Conservation (phyloP, 2,888 invertebrate genomes). For the Augochlorella aurata region DNA sequence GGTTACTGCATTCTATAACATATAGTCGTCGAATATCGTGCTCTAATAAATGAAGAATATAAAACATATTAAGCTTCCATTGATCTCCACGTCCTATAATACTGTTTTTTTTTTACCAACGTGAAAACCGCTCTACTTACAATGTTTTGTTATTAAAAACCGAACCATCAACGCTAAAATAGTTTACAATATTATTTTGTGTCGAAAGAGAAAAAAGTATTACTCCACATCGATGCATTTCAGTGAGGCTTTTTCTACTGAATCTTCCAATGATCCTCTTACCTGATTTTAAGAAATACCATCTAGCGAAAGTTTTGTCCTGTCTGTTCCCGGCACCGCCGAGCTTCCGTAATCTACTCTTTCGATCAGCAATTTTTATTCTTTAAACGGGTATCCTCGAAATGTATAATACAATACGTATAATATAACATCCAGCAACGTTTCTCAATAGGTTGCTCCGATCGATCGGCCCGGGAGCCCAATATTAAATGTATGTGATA, state of each 20-base stretch:
- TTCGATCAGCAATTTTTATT: slow-evolving; percentile 41
- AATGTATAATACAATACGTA: not conserved
- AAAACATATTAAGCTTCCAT: not conserved
- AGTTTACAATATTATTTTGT: not conserved
- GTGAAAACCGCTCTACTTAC: not conserved
- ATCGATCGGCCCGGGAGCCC: not conserved
- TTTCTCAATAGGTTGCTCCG: slow-evolving; percentile 1
- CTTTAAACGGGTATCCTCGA: slow-evolving; percentile 28
- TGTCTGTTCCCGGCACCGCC: slow-evolving; percentile 3
- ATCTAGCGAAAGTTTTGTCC: slow-evolving; percentile 74
- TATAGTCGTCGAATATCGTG: slow-evolving; percentile 42
- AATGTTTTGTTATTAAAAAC: not conserved
- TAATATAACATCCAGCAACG: not conserved
- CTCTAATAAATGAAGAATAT: slow-evolving; percentile 50
- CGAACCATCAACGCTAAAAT: not conserved
- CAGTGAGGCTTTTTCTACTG: slow-evolving; percentile 61
- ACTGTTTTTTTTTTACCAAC: too few species aligned
- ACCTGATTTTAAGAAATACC: slow-evolving; percentile 74
- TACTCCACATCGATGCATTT: slow-evolving; percentile 6
- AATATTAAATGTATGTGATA: not conserved
- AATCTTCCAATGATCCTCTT: slow-evolving; percentile 75
- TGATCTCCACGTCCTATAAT: not conserved
- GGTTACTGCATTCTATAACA: slow-evolving; percentile 42
- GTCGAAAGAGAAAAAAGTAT: slow-evolving; percentile 12
- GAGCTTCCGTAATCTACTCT: slow-evolving; percentile 24